phyloP scores from a whole-genome alignment of 2,113 vertebrate genomes.

The Dolichotis patagonum region DNA sequence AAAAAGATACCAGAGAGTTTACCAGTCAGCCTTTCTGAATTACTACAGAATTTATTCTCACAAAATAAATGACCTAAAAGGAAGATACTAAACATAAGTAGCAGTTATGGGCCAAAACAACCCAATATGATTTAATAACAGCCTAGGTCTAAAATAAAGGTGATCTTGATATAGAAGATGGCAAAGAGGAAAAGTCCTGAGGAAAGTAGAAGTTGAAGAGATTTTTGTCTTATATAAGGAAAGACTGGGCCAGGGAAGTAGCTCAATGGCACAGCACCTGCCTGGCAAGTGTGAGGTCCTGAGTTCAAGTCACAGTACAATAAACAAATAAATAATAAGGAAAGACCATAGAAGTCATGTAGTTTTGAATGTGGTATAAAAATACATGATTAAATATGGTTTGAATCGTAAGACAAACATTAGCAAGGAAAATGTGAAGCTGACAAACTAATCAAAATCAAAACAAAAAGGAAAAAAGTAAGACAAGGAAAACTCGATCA shows the following conservation, averaged over 20 bases:
- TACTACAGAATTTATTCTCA: background rate
- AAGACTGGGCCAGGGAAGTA: background rate
- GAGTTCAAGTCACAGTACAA: too few species aligned
- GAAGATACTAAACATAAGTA: background rate
- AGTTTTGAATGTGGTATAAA: background rate
- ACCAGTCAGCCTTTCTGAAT: background rate
- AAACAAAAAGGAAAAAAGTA: background rate
- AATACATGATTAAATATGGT: background rate
- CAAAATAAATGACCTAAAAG: background rate
- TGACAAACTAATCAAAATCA: background rate
- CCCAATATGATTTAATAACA: background rate
- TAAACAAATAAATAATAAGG: background rate
- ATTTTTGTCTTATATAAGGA: background rate
- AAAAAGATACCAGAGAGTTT: background rate
- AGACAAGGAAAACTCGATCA: background rate
- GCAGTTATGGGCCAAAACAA: background rate
- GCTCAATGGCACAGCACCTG: too few species aligned
- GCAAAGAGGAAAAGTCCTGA: background rate
- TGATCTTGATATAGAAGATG: background rate
- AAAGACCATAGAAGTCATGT: background rate
- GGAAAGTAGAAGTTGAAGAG: background rate
- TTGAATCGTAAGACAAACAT: background rate
- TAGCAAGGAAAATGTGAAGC: background rate
- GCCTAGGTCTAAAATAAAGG: background rate
- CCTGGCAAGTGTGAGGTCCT: too few species aligned